Base-by-base conservation (phyloP, 2,797 vertebrate genomes). In the Ctenochaetus hawaiiensis region DNA sequence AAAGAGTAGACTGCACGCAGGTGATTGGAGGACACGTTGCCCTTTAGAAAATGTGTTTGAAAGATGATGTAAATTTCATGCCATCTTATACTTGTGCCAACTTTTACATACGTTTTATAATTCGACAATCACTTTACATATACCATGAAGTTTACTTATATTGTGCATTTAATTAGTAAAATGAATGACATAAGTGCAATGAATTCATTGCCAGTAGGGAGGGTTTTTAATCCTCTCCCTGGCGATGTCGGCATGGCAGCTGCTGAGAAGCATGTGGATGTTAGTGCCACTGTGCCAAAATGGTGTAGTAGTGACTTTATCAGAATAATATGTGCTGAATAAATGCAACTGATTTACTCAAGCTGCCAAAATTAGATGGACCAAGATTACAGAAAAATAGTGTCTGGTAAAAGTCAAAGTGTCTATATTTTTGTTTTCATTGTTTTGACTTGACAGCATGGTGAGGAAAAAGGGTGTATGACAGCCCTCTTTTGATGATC, bases 81-180 rank as follows among this genome's bases (percentile, higher is more conserved):
- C 20, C 78, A 87, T 91, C 75, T 87, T 90, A 84, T 85, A 85
- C 82, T 66, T 74, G 86, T 92, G 87, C 89, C 91, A 92, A 91
- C 68, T 91, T 92, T 89, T 91, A 70, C 88, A 87, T 81, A 71
- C 34, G 45, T 92, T 93, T 92, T 92, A 86, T 92, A 87, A 82
- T 80, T 78, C 60, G 85, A 89, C 85, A 90, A 92, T 91, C 89
- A 65, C 81, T 86, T 84, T 60, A 49, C 79, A 79, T 84, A 10
- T 14, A 68, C 71, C 79, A 84, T 58, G 20, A 67, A 57, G 64
- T 88, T 75, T 69, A 87, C 71, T 69, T 72, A 18, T 61, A 58
- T 70, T 72, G 77, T 78, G 82, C 75, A 75, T 87, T 91, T 70
- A 77, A 67, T 73, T 72, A 54, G 75, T 77, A 64, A 78, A 66